These are phyloP conservation scores for Perizoma affinitatum DNA, from an alignment of 2,888 invertebrate species.

Conservation along the genomic window DNA sequence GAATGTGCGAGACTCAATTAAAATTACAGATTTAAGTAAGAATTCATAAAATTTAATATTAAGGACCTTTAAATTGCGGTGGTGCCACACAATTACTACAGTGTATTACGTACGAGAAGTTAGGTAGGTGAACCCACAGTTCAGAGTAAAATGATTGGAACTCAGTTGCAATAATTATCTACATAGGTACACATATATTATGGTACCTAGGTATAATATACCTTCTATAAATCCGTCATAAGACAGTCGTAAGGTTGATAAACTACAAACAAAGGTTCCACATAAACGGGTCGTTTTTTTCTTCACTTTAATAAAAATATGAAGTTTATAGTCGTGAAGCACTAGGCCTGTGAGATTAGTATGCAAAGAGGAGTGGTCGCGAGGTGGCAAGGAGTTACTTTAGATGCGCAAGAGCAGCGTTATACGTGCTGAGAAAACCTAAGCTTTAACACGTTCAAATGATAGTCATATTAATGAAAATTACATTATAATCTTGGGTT, in stretches of 20 bases:
- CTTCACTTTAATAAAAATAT: slow-evolving; percentile 47
- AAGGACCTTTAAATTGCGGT: too few relatives aligned
- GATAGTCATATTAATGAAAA: slow-evolving; percentile 61
- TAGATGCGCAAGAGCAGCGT: slow-evolving; percentile 62
- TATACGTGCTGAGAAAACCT: slow-evolving; percentile 59
- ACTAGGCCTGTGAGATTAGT: slow-evolving; percentile 57
- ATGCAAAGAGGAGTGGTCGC: slow-evolving; percentile 61
- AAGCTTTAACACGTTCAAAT: slow-evolving; percentile 49
- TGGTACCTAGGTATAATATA: neutral
- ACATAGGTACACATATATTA: too few relatives aligned
- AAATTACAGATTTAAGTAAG: neutral
- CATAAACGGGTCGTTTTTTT: slow-evolving; percentile 41
- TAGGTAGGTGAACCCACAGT: neutral
- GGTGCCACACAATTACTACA: neutral
- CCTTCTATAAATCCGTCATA: slow-evolving; percentile 6
- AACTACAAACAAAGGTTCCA: slow-evolving; percentile 39
- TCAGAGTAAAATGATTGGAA: neutral
- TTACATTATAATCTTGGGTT: neutral
- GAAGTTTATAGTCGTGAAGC: slow-evolving; percentile 48
- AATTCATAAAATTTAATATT: neutral
- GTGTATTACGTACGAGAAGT: too few relatives aligned
- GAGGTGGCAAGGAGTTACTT: slow-evolving; percentile 77
- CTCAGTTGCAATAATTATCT: neutral
- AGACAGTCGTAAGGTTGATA: slow-evolving; percentile 39
- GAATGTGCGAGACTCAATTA: slow-evolving; percentile 43